Percentiles rank a stretch among this genome's conserved stretches.
phyloP scores from a whole-genome alignment of 2,888 invertebrate genomes.

The Parnassius mnemosyne region DNA sequence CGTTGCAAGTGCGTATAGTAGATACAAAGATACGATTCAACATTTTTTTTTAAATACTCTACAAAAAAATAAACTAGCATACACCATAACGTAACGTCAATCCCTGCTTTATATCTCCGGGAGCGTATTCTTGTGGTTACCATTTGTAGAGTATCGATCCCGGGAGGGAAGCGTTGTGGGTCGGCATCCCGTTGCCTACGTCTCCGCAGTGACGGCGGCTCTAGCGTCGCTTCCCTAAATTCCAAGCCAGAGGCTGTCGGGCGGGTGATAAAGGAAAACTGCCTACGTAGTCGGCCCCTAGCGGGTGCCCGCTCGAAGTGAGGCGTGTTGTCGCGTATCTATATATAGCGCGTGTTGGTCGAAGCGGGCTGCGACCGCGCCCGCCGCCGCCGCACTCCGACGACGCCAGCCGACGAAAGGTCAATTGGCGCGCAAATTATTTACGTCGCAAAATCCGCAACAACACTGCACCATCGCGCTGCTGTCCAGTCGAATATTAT shows the following conservation, averaged over 20 bases:
- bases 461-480: slow-evolving; percentile 54
- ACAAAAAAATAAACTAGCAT: no score
- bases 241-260: slow-evolving; percentile 74
- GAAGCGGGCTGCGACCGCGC: slow-evolving; percentile 60
- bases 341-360: slow-evolving; percentile 76
- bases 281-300: slow-evolving; percentile 75
- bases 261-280: slow-evolving; percentile 76
- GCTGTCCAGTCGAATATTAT: slow-evolving; percentile 25
- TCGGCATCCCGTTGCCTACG: slow-evolving; percentile 71
- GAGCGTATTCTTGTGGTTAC: slow-evolving; percentile 48
- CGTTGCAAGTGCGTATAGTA: no score
- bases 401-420: slow-evolving; percentile 76
- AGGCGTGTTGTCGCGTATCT: slow-evolving; percentile 72
- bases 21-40: no score
- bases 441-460: slow-evolving; percentile 76
- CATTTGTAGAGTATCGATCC: slow-evolving; percentile 77
- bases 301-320: slow-evolving; percentile 63
- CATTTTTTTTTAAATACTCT: no score
- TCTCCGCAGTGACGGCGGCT: slow-evolving; percentile 60
- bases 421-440: slow-evolving; percentile 81
- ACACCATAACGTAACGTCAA: background rate
- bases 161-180: slow-evolving; percentile 75
- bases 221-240: slow-evolving; percentile 69
- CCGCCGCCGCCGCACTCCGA: slow-evolving; percentile 47
- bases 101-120: slow-evolving; percentile 1